Conservation (phyloP, 2,113 vertebrate genomes). For the Cyphomyrus discorhynchus region DNA sequence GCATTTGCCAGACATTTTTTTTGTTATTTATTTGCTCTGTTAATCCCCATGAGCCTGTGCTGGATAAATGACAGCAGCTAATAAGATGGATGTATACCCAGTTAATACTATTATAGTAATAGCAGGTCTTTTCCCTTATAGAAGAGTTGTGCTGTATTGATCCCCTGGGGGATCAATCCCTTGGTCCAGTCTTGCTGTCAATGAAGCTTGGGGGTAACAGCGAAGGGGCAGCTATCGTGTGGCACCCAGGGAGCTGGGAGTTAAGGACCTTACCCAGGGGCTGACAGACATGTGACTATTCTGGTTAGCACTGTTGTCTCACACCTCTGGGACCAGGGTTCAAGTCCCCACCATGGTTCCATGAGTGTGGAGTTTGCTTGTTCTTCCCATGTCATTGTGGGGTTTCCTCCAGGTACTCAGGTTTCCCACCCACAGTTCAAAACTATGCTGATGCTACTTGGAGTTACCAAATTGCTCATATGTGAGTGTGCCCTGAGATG, state of each 20-base stretch:
- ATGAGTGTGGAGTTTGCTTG: background rate
- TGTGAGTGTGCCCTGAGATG: too few species aligned
- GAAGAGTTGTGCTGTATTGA: too few species aligned
- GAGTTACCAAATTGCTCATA: background rate
- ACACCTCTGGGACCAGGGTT: background rate
- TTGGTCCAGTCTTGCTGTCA: too few species aligned
- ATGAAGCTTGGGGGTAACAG: too few species aligned
- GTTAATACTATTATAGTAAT: too few species aligned
- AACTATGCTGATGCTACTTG: background rate
- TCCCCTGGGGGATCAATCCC: too few species aligned
- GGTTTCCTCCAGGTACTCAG: background rate
- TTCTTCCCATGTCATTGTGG: background rate
- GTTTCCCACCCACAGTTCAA: background rate
- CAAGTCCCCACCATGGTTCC: background rate
- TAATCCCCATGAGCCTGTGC: too few species aligned
- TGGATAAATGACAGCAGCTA: background rate
- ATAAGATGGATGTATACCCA: background rate
- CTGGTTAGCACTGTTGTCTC: background rate
- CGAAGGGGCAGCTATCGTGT: too few species aligned
- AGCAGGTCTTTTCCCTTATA: too few species aligned
- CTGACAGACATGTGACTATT: too few species aligned
- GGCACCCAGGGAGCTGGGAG: too few species aligned
- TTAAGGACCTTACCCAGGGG: too few species aligned
- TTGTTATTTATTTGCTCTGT: background rate
- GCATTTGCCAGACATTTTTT: background rate